Conservation (phyloP, 2,888 invertebrate species). For the Matsumyia berberina region DNA sequence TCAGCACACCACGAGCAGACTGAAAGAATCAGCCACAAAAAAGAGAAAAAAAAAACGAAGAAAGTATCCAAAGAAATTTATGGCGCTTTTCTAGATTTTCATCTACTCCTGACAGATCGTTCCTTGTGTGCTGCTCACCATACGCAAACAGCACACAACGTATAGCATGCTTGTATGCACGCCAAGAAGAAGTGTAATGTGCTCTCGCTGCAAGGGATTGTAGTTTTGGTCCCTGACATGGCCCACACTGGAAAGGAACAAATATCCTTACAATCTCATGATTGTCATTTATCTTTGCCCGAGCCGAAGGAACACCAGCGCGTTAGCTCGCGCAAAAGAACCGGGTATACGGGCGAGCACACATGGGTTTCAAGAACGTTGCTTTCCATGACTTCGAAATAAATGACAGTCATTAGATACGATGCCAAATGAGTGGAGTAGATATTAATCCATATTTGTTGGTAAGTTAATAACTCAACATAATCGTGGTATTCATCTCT, state of each 20-base stretch:
- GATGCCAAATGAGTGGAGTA: conserved; percentile 61
- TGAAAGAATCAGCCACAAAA: background rate
- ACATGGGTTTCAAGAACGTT: conserved; percentile 31
- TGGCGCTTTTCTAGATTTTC: conserved; percentile 36
- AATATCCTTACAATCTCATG: conserved; percentile 53
- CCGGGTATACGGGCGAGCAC: background rate
- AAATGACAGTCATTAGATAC: conserved; percentile 54
- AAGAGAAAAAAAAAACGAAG: background rate
- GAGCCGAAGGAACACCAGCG: background rate
- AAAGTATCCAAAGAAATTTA: conserved; percentile 14
- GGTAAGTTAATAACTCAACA: conserved; percentile 62
- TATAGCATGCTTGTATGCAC: conserved; percentile 6
- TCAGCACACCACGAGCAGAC: background rate
- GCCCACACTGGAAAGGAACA: conserved; percentile 15
- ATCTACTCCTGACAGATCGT: conserved; percentile 33
- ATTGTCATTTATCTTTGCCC: conserved; percentile 52
- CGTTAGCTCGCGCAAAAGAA: conserved; percentile 26
- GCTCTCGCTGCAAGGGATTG: conserved; percentile 23
- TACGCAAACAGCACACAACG: conserved; percentile 16
- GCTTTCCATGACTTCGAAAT: conserved; percentile 26
- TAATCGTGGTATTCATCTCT: conserved; percentile 58
- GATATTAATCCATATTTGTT: conserved; percentile 68
- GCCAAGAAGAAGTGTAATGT: background rate
- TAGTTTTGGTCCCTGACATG: conserved; percentile 16
- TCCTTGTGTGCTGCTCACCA: conserved; percentile 16